These are phyloP conservation scores for Microcebus tavaratra DNA, from an alignment of 2,113 vertebrate species.

Conservation along the genomic window DNA sequence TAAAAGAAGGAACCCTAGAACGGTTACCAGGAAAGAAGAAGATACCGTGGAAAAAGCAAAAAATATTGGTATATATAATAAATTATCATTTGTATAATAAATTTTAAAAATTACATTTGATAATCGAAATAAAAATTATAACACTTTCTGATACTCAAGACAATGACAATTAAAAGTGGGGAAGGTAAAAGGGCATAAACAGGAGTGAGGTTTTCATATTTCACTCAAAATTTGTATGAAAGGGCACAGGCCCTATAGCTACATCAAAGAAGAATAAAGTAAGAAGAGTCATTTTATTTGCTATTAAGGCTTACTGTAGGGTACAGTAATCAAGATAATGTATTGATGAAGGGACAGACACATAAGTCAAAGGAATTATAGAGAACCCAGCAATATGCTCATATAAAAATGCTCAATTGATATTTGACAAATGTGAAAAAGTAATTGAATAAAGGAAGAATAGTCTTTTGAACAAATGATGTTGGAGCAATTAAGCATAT, in stretches of 20 bases:
- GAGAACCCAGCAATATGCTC: background rate
- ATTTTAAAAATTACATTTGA: background rate
- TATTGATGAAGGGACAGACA: background rate
- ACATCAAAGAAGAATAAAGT: background rate
- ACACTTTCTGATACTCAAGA: background rate
- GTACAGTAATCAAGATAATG: background rate
- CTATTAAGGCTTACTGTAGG: background rate
- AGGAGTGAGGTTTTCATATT: background rate
- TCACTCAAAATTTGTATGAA: background rate
- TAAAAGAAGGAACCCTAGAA: background rate
- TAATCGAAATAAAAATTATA: constrained; percentile 3
- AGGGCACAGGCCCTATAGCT: background rate
- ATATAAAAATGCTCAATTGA: background rate
- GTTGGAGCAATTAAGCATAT: background rate
- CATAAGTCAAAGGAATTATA: background rate
- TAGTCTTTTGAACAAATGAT: background rate
- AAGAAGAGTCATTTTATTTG: background rate
- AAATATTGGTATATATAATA: background rate
- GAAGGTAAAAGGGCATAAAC: background rate
- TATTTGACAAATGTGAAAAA: background rate
- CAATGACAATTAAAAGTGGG: background rate
- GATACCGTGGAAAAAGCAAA: background rate
- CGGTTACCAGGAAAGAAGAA: background rate
- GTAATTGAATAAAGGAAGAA: background rate
- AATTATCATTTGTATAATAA: background rate